These are phyloP conservation scores for Goniozus legneri DNA, from an alignment of 1,140 invertebrate genomes.

Conservation along the genomic window DNA sequence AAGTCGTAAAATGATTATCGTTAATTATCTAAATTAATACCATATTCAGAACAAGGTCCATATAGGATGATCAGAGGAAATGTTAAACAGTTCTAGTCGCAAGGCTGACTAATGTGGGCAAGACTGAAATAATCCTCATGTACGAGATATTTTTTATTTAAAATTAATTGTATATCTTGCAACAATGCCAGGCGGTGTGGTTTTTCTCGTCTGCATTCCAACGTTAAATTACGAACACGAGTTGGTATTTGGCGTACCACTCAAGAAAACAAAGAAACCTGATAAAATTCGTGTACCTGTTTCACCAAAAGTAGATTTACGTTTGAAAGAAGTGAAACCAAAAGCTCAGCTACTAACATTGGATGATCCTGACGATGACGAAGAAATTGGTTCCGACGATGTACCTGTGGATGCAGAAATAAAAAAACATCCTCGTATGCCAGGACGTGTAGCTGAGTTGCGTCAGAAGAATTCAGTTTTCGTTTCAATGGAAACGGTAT, in stretches of 20 bases:
- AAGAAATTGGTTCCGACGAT: conserved; percentile 19
- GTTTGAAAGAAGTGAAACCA: conserved; percentile 34
- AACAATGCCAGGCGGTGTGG: conserved; percentile 55
- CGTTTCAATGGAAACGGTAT: conserved; percentile 49
- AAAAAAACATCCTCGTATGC: neutral
- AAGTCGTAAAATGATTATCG: conserved; percentile 23
- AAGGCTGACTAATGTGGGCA: no score
- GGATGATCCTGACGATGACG: conserved; percentile 22
- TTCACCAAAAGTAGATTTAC: conserved; percentile 34
- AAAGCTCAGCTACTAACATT: conserved; percentile 30
- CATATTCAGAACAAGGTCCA: no score
- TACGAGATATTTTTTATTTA: no score
- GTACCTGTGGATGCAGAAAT: conserved; percentile 6
- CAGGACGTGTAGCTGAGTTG: conserved; percentile 5
- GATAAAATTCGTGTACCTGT: conserved; percentile 10
- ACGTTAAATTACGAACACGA: conserved; percentile 58
- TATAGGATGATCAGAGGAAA: no score
- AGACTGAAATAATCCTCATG: no score
- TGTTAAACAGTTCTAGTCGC: no score
- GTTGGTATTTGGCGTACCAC: conserved; percentile 49
- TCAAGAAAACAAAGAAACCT: conserved; percentile 29
- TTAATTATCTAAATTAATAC: conserved; percentile 12
- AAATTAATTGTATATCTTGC: no score
- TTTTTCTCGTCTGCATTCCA: conserved; percentile 62
- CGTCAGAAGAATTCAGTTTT: conserved; percentile 31